phyloP scores from a whole-genome alignment of 2,888 invertebrate species.

The Leptinotarsa peninsularis region DNA sequence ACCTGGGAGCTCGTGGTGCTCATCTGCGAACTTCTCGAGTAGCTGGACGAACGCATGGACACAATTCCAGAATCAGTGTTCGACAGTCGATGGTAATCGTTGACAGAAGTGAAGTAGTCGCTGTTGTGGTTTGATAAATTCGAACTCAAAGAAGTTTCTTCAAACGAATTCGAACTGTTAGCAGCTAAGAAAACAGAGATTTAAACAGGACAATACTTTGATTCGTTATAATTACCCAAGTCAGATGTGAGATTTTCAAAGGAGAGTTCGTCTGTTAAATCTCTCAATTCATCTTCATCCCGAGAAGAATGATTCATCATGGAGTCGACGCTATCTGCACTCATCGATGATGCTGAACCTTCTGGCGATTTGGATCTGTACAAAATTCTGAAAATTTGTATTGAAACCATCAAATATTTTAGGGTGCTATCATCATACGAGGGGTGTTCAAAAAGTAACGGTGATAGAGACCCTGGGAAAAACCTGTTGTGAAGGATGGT shows the following conservation, averaged over 20 bases:
- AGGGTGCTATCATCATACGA: background rate
- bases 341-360: constrained; percentile 77
- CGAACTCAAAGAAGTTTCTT: constrained; percentile 61
- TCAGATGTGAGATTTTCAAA: constrained; percentile 49
- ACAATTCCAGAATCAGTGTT: constrained; percentile 72
- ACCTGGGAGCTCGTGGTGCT: constrained; percentile 67
- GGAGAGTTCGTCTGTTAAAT: constrained; percentile 70
- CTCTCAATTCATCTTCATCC: constrained; percentile 81
- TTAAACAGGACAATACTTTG: constrained; percentile 3
- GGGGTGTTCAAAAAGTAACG: too few relatives aligned
- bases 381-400: constrained; percentile 69
- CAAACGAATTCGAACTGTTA: constrained; percentile 58
- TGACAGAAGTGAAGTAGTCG: constrained; percentile 53
- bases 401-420: background rate
- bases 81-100: constrained; percentile 62
- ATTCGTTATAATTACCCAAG: background rate
- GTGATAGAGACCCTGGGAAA: too few relatives aligned
- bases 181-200: background rate
- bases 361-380: constrained; percentile 81
- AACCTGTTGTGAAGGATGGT: too few relatives aligned
- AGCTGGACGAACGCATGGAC: constrained; percentile 73
- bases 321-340: constrained; percentile 88
- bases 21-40: constrained; percentile 73
- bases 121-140: constrained; percentile 59
- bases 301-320: constrained; percentile 89